Evolutionary conservation across 2,113 vertebrate genomes (phyloP), one percentile per base, ranked within the genome.

Genomic region (Xenopus laevis): DNA sequence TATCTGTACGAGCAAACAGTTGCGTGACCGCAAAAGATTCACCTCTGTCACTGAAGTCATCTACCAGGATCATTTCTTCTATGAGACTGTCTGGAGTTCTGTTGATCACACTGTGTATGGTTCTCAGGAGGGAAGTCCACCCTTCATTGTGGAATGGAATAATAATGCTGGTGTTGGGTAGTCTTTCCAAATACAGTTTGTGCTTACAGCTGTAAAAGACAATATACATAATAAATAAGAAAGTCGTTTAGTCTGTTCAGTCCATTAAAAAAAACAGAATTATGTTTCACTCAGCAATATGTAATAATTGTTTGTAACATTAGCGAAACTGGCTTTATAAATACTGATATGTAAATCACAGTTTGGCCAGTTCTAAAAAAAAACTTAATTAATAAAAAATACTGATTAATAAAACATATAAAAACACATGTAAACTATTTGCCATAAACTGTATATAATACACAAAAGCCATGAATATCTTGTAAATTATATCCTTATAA

Each of bases 41-140:
- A 93, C 91, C 92, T 89, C 91, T 87, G 72, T 98, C 95, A 16
- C 96, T 98, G 91, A 93, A 97, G 92, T 98, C 96, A 47, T 97
- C 96, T 15, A 98, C 96, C 12, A 98, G 91, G 52, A 98, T 92
- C 79, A 97, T 91, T 88, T 98, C 96, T 0, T 93, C 92, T 47
- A 97, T 92, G 71, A 98, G 91, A 60, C 88, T 91, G 60, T 92
- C 88, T 0, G 96, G 96, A 0, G 95, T 96, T 61, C 96, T 89
- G 88, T 95, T 97, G 79, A 94, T 91, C 63, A 96, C 90, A 21
- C 95, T 97, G 90, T 96, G 92, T 71, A 97, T 89, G 0, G 96
- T 98, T 74, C 96, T 81, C 75, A 98, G 71, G 33, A 98, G 93
- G 0, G 95, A 97, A 1, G 95, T 95, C 96, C 96, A 98, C 58